phyloP scores from a whole-genome alignment of 2,797 vertebrate genomes.

The Vipera ursinii region DNA sequence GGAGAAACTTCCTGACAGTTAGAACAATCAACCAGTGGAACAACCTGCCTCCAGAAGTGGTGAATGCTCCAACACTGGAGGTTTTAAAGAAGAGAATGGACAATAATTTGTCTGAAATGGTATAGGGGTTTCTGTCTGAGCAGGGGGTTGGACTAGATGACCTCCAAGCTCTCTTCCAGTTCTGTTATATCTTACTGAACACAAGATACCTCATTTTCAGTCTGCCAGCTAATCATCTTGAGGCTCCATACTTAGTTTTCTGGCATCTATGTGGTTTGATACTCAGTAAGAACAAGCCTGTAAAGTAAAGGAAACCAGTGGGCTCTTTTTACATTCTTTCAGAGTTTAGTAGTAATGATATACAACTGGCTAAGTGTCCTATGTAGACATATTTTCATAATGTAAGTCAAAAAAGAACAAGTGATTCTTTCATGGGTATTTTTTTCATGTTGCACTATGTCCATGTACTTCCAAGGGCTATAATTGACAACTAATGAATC shows the following conservation, averaged over 20 bases:
- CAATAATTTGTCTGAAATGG: neutral
- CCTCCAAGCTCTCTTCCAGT: neutral
- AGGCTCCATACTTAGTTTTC: neutral
- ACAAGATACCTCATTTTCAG: neutral
- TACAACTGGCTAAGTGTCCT: neutral
- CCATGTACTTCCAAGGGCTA: neutral
- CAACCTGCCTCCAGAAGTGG: too few relatives aligned
- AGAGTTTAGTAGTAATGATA: neutral
- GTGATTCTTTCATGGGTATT: slow-evolving; percentile 7
- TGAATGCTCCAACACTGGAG: neutral
- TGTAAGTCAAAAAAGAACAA: slow-evolving; percentile 8
- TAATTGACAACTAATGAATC: slow-evolving; percentile 9
- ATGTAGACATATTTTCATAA: neutral
- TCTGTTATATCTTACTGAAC: neutral
- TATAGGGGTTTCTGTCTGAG: neutral
- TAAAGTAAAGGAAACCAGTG: neutral
- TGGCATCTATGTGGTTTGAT: neutral
- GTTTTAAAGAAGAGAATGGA: neutral
- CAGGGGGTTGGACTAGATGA: neutral
- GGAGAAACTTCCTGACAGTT: too few relatives aligned
- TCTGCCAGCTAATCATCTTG: neutral
- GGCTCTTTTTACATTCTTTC: neutral
- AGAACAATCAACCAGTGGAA: too few relatives aligned
- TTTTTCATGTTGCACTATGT: neutral
- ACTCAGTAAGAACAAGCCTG: neutral